phyloP scores from a whole-genome alignment of 2,797 vertebrate species.

The Sebastes aleutianus region DNA sequence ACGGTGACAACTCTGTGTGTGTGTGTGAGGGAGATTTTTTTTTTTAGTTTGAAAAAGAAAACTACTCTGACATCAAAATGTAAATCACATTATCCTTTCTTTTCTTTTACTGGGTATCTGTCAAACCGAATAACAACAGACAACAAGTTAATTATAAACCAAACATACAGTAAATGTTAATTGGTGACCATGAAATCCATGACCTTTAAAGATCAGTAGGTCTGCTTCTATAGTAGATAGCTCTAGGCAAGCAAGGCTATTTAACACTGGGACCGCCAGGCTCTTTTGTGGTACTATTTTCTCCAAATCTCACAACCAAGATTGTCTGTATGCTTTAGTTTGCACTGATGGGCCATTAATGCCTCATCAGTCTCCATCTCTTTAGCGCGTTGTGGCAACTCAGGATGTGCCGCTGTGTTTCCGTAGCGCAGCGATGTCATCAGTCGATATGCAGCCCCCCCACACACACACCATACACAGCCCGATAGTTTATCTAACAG shows the following conservation, averaged over 20 bases:
- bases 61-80: not conserved
- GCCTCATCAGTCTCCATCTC: too few relatives aligned
- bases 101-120: not conserved
- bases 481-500: too few relatives aligned
- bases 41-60: not conserved
- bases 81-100: not conserved
- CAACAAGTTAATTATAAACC: not conserved
- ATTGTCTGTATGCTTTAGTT: too few relatives aligned
- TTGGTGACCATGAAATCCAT: not conserved
- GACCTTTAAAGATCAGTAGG: not conserved
- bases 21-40: not conserved
- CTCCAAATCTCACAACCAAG: too few relatives aligned
- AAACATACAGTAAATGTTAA: not conserved
- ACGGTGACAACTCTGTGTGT: not conserved
- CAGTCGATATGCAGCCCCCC: too few relatives aligned
- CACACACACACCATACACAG: too few relatives aligned
- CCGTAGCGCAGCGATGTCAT: too few relatives aligned
- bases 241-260: not conserved
- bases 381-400: too few relatives aligned
- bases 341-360: too few relatives aligned
- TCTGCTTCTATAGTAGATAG: not conserved
- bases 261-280: too few relatives aligned
- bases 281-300: too few relatives aligned
- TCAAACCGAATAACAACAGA: not conserved
- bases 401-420: too few relatives aligned